These are phyloP conservation scores for Cydia fagiglandana DNA, from an alignment of 1,140 invertebrate species.

Conservation along the genomic window DNA sequence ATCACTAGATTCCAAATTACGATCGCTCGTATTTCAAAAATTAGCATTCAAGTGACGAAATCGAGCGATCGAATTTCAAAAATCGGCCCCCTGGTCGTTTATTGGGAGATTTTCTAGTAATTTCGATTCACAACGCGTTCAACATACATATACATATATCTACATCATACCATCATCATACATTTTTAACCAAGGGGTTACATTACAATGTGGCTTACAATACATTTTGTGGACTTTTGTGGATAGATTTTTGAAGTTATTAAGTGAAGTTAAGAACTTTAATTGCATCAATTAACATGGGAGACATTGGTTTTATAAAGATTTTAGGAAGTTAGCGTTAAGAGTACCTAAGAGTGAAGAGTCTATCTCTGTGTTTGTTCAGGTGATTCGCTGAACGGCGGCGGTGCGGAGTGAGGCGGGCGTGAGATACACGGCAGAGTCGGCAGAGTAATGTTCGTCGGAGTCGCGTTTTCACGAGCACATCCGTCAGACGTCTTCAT, in stretches of 20 bases:
- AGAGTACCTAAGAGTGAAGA: neutral
- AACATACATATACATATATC: neutral
- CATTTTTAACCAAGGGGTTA: neutral
- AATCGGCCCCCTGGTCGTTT: too few species aligned
- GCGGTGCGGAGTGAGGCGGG: constrained; percentile 6
- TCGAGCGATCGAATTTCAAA: too few species aligned
- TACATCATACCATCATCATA: too few species aligned
- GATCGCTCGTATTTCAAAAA: too few species aligned
- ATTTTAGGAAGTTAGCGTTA: neutral
- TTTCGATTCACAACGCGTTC: neutral
- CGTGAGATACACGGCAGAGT: neutral
- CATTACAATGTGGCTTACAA: neutral
- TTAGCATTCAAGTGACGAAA: too few species aligned
- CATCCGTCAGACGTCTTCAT: neutral
- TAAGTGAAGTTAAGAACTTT: neutral
- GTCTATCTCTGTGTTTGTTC: neutral
- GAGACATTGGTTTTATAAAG: too few species aligned
- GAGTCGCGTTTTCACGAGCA: constrained; percentile 23
- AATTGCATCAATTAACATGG: too few species aligned
- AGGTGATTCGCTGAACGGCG: constrained; percentile 3
- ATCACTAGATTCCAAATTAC: too few species aligned
- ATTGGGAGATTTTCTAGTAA: neutral
- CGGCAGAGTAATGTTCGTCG: neutral
- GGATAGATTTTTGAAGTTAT: too few species aligned
- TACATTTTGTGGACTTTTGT: too few species aligned